Evolutionary conservation across 2,113 vertebrate species (phyloP), one percentile per base, ranked within the genome.

Genomic region (Vicugna pacos): DNA sequence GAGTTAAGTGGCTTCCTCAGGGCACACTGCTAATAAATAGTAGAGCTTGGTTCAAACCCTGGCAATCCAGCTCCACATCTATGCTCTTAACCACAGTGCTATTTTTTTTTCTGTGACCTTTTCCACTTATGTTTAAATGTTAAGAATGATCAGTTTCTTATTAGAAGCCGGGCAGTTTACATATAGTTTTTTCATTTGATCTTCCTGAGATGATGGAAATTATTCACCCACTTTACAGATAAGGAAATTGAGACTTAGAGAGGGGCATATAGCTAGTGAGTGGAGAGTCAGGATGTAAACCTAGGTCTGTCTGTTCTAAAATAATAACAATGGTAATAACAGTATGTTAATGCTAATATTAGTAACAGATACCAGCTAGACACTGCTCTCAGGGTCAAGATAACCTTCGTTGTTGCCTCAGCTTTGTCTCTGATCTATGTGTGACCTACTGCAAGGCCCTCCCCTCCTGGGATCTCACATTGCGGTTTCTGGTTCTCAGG

Each of bases 141-240:
- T 95, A 42, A 94, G 88, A 96, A 94, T 62, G 24, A 64, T 46
- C 5, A 72, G 12, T 79, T 89, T 22, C 42, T 95, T 91, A 82
- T 28, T 48, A 86, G 82, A 28, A 3, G 5, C 17, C 35, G 32
- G n/a, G 14, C 17, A 83, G 6, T 82, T 96, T 48, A 77, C 12
- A 14, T 70, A 42, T 11, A 12, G 28, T 91, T 92, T 90, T 87
- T 91, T 65, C 8, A 65, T 56, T 82, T 90, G 56, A 69, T 88
- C 20, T 75, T 94, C 32, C 30, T 17, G 16, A 85, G 60, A 77
- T 77, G 60, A 72, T 50, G 10, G n/a, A 85, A 81, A 82, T 94
- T 91, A 83, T 84, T 94, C 46, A 64, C 46, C n/a, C n/a, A 35
- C 67, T 95, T 93, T 85, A 5, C 30, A 89, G 48, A 72, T 88